A percentile compares a stretch with the other conserved stretches of the same genome.
Conservation (phyloP, 2,888 invertebrate genomes). For the Ceramica pisi region DNA sequence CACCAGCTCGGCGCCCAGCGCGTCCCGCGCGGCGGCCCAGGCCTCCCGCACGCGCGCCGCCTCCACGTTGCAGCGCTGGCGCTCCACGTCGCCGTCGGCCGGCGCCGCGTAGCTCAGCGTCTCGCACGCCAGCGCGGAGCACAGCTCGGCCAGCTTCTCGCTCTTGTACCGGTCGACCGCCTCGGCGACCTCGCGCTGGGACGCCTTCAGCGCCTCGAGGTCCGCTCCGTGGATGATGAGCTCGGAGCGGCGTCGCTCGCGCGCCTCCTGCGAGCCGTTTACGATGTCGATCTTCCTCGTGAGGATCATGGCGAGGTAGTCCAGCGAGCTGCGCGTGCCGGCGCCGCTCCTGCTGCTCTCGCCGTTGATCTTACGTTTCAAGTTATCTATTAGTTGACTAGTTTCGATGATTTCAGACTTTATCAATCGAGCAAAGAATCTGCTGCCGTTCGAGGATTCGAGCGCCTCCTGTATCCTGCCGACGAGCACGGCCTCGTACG, state of each 20-base stretch:
- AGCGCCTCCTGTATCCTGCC: slow-evolving; percentile 93
- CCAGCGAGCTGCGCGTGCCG: slow-evolving; percentile 89
- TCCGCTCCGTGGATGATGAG: slow-evolving; percentile 86
- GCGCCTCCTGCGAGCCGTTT: slow-evolving; percentile 74
- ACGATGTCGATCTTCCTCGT: slow-evolving; percentile 92
- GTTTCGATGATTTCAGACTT: slow-evolving; percentile 94
- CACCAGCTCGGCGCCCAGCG: slow-evolving; percentile 94
- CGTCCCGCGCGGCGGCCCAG: slow-evolving; percentile 94
- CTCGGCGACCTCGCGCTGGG: slow-evolving; percentile 92
- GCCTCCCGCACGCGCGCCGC: slow-evolving; percentile 94
- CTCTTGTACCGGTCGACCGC: slow-evolving; percentile 92
- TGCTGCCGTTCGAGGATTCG: slow-evolving; percentile 90
- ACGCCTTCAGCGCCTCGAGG: slow-evolving; percentile 87
- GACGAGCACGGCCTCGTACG: slow-evolving; percentile 94
- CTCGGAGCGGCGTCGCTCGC: slow-evolving; percentile 77
- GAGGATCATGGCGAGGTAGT: slow-evolving; percentile 94
- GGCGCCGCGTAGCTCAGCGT: slow-evolving; percentile 91
- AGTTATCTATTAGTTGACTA: slow-evolving; percentile 93
- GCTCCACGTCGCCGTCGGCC: slow-evolving; percentile 85
- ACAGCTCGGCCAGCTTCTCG: slow-evolving; percentile 93
- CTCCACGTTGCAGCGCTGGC: slow-evolving; percentile 86
- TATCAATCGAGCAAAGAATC: slow-evolving; percentile 91
- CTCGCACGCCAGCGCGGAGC: slow-evolving; percentile 93
- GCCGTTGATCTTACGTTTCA: slow-evolving; percentile 93
- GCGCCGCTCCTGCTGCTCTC: slow-evolving; percentile 83